Evolutionary conservation across 2,888 invertebrate genomes (phyloP).

Genomic region (Pyrochroa serraticornis): DNA sequence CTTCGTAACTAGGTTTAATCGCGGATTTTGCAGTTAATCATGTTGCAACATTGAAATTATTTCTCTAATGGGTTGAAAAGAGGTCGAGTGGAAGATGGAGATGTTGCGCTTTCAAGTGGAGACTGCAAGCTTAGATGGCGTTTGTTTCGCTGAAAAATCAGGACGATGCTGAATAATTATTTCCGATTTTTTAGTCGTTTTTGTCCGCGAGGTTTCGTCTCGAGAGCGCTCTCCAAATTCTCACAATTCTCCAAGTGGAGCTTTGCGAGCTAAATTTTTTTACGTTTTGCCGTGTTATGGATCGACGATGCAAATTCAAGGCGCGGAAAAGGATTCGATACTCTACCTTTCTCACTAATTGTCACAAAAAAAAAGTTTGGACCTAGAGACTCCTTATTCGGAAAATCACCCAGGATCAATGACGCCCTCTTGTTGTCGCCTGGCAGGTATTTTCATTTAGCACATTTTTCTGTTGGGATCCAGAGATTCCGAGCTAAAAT

Average conservation of each 20-base stretch:
- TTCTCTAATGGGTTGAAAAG: background rate
- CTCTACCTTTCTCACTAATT: background rate
- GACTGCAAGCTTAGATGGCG: background rate
- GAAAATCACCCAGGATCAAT: no score
- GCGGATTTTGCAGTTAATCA: background rate
- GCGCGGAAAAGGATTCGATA: background rate
- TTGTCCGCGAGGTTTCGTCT: conserved; percentile 26
- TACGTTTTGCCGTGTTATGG: conserved; percentile 7
- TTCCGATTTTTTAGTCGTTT: conserved; percentile 20
- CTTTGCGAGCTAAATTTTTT: conserved; percentile 5
- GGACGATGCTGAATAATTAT: conserved; percentile 21
- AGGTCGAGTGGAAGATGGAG: no score
- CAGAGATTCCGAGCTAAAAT: no score
- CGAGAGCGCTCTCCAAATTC: conserved; percentile 25
- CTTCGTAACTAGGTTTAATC: conserved; percentile 26
- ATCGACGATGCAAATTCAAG: conserved; percentile 15
- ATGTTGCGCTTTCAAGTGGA: no score
- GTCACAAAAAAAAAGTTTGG: background rate
- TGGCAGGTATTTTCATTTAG: no score
- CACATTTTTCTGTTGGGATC: no score
- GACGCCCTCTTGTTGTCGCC: no score
- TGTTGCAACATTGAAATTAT: background rate
- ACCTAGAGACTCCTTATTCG: background rate
- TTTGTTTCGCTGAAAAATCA: conserved; percentile 5
- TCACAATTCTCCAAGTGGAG: conserved; percentile 19